Conservation (phyloP, 2,888 invertebrate genomes). For the Lochmaea capreae region DNA sequence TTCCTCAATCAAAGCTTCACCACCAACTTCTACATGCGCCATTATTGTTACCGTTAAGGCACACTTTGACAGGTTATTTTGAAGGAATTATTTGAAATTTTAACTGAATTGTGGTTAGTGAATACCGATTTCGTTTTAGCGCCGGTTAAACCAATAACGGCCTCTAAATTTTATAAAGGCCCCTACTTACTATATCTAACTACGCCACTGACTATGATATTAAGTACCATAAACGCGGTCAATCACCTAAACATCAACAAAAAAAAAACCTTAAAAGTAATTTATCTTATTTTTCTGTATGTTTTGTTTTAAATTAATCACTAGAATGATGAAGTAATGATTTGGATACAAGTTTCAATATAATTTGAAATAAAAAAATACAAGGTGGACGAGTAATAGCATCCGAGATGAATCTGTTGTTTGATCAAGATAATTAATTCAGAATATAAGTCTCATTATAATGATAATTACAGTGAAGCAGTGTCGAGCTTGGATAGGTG, state of each 20-base stretch:
- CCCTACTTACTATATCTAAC: not conserved
- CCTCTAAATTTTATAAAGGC: too few relatives aligned
- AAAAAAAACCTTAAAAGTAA: constrained; percentile 23
- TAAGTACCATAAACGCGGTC: constrained; percentile 46
- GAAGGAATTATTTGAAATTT: too few relatives aligned
- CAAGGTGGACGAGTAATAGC: not conserved
- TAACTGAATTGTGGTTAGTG: too few relatives aligned
- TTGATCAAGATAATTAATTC: not conserved
- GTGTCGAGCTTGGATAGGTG: too few relatives aligned
- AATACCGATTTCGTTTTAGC: too few relatives aligned
- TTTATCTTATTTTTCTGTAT: not conserved
- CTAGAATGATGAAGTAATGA: constrained; percentile 5
- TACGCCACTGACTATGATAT: constrained; percentile 16
- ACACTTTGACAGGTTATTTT: too few relatives aligned
- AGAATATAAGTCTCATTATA: not conserved
- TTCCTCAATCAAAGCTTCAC: too few relatives aligned
- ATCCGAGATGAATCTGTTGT: not conserved
- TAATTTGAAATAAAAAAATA: not conserved
- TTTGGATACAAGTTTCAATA: not conserved
- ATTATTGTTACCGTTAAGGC: too few relatives aligned
- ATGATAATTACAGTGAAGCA: not conserved
- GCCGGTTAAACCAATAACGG: too few relatives aligned
- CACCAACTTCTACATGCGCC: too few relatives aligned
- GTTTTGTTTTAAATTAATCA: not conserved
- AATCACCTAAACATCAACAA: constrained; percentile 49